A percentile compares a stretch with the other conserved stretches of the same genome.
Evolutionary conservation across 2,113 vertebrate genomes (phyloP).

Genomic region (Malurus cyaneus): DNA sequence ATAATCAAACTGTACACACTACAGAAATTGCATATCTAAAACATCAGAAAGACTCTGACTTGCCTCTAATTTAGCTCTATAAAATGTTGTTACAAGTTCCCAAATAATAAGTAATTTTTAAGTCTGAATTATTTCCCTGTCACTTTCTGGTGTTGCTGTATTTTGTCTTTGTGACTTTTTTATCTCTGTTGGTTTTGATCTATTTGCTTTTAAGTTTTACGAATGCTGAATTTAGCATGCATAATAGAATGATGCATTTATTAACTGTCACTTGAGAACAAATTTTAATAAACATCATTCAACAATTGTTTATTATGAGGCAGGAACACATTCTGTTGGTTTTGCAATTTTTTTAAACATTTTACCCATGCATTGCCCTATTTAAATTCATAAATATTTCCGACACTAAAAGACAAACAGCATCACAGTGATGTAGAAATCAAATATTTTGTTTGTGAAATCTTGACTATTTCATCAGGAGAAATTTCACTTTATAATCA

Average conservation of each 20-base stretch:
- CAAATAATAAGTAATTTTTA: conserved; percentile 46
- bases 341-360: neutral
- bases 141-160: conserved; percentile 22
- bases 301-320: conserved; percentile 54
- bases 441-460: conserved; percentile 9
- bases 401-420: neutral
- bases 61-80: conserved; percentile 55
- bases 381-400: conserved; percentile 43
- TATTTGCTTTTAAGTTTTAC: conserved; percentile 64
- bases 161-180: conserved; percentile 70
- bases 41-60: conserved; percentile 21
- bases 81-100: conserved; percentile 40
- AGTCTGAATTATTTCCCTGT: conserved; percentile 59
- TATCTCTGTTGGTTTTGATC: conserved; percentile 65
- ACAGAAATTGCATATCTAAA: neutral
- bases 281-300: conserved; percentile 69
- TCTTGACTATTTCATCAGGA: neutral
- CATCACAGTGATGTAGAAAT: neutral
- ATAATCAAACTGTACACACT: neutral
- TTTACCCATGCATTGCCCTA: neutral
- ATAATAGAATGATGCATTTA: conserved; percentile 62
- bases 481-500: neutral
- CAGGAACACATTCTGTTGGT: conserved; percentile 43
- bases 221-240: conserved; percentile 63
- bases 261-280: conserved; percentile 64